These are phyloP conservation scores for Zaprionus lineosus DNA, from an alignment of 2,888 invertebrate genomes.

Conservation along the genomic window DNA sequence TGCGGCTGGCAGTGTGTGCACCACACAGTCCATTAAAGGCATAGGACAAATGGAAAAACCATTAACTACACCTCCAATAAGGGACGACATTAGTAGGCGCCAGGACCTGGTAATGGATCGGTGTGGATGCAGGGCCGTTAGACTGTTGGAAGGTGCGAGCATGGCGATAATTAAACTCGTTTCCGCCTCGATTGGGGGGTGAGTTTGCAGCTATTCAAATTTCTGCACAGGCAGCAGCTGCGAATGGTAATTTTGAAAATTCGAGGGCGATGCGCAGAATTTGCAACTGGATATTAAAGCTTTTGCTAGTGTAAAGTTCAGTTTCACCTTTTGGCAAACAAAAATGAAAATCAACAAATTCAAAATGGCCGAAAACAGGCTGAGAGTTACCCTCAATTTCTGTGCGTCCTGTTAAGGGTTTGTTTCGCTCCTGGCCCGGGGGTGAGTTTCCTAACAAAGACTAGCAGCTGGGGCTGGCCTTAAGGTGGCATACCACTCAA, in stretches of 20 bases:
- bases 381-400: slow-evolving; percentile 59
- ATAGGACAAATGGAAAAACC: slow-evolving; percentile 47
- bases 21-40: slow-evolving; percentile 14
- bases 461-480: slow-evolving; percentile 33
- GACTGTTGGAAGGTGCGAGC: slow-evolving; percentile 14
- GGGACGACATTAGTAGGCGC: neutral
- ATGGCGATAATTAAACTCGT: slow-evolving; percentile 24
- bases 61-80: slow-evolving; percentile 36
- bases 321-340: slow-evolving; percentile 15
- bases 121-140: no score
- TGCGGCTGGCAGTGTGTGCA: no score
- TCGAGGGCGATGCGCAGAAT: no score
- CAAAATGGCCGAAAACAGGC: slow-evolving; percentile 69
- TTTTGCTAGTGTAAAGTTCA: slow-evolving; percentile 16
- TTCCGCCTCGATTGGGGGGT: neutral
- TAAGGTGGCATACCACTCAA: slow-evolving; percentile 24
- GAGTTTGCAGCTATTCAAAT: slow-evolving; percentile 4
- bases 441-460: slow-evolving; percentile 59
- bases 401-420: slow-evolving; percentile 56
- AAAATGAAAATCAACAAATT: no score
- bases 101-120: no score
- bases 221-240: slow-evolving; percentile 26
- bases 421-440: slow-evolving; percentile 32
- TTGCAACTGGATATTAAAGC: no score
- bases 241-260: slow-evolving; percentile 11